These are phyloP conservation scores for Diadumene lineata DNA, from an alignment of 92 coral and sea anemone genomes.

Conservation along the genomic window DNA sequence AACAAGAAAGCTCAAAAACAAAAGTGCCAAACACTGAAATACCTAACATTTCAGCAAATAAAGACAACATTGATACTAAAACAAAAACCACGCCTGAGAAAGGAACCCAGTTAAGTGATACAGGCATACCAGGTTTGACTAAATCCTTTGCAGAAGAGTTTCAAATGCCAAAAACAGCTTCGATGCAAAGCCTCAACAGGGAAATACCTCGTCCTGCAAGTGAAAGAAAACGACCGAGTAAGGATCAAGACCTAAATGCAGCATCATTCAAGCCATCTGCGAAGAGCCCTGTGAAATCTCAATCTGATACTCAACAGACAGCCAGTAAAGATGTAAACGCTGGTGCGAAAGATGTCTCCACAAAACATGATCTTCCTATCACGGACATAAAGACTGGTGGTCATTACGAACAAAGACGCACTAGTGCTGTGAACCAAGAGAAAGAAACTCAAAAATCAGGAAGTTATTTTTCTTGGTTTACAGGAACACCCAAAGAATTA, in stretches of 20 bases:
- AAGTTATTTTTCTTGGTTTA: slow-evolving; percentile 26
- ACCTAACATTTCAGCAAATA: slow-evolving; percentile 2
- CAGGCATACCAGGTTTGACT: slow-evolving; percentile 28
- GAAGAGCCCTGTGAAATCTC: not conserved
- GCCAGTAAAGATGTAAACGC: not conserved
- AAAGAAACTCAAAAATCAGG: not conserved
- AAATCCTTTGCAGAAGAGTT: slow-evolving; percentile 30
- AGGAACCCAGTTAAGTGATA: not conserved
- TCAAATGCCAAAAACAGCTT: slow-evolving; percentile 28
- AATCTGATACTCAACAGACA: not conserved
- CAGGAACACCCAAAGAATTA: slow-evolving; percentile 10
- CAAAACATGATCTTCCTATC: not conserved
- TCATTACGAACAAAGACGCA: not conserved
- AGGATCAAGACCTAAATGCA: not conserved
- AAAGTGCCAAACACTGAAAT: not conserved
- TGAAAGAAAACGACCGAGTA: not conserved
- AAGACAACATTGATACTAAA: not conserved
- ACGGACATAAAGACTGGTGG: not conserved
- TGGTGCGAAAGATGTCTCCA: not conserved
- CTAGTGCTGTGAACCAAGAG: not conserved
- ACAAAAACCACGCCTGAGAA: not conserved
- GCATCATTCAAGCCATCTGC: not conserved
- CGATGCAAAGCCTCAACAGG: not conserved
- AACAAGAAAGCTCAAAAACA: slow-evolving; percentile 8
- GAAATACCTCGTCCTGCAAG: not conserved